Percentiles rank a stretch among this genome's conserved stretches.
These are phyloP conservation scores for Cryptomyrus ogoouensis DNA, from an alignment of 2,113 vertebrate species.

Conservation along the genomic window DNA sequence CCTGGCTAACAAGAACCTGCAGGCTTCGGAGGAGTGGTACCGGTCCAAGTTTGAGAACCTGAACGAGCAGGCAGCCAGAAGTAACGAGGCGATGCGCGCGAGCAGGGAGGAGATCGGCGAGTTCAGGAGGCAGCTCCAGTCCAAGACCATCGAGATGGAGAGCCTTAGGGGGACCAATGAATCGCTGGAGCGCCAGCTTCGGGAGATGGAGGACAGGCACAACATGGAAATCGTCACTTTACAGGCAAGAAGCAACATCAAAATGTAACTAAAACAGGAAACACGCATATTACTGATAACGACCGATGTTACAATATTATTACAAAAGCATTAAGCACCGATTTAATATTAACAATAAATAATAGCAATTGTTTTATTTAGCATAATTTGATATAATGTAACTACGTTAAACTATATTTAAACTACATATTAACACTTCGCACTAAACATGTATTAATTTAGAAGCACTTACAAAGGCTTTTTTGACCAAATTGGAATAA, in stretches of 20 bases:
- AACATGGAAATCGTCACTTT: conserved; percentile 64
- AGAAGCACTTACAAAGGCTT: not conserved
- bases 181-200: conserved; percentile 79
- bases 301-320: not conserved
- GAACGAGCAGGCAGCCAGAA: conserved; percentile 74
- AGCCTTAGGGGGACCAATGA: conserved; percentile 78
- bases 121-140: conserved; percentile 81
- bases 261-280: not conserved
- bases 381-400: not conserved
- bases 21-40: conserved; percentile 86
- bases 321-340: not conserved
- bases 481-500: not conserved
- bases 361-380: not conserved
- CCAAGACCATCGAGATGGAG: conserved; percentile 80
- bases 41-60: conserved; percentile 74
- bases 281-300: not conserved
- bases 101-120: conserved; percentile 80
- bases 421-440: not conserved
- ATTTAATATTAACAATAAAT: not conserved
- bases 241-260: conserved; percentile 60
- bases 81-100: conserved; percentile 75
- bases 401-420: not conserved
- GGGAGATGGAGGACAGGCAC: conserved; percentile 79
- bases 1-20: conserved; percentile 79
- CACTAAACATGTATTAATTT: not conserved